These are phyloP conservation scores for Geodia barretti DNA, from an alignment of 37 sponge, comb jelly and placozoan species.

Conservation along the genomic window DNA sequence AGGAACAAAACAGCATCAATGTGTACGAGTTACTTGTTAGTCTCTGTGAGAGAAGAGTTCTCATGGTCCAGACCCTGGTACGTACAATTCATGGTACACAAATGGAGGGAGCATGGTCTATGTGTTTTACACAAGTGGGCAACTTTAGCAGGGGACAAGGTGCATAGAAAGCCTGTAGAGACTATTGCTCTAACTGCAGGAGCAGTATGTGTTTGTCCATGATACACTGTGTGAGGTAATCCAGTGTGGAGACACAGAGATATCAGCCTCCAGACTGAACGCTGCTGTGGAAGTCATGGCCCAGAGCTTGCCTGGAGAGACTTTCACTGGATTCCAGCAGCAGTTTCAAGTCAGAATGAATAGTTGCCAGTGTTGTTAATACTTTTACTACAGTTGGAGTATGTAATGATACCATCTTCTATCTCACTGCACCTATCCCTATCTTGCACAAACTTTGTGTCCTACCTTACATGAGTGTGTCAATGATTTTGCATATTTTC, in stretches of 20 bases:
- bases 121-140: no score
- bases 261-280: constrained; percentile 25
- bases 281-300: constrained; percentile 21
- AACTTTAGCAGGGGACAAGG: no score
- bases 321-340: constrained; percentile 49
- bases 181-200: constrained; percentile 10
- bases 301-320: constrained; percentile 35
- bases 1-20: constrained; percentile 26
- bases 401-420: no score
- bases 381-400: no score
- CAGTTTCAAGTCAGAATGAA: constrained; percentile 51
- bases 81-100: not conserved
- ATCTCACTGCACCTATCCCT: not conserved
- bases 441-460: no score
- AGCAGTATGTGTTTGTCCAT: constrained; percentile 78
- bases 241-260: constrained; percentile 61
- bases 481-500: no score
- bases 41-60: constrained; percentile 31
- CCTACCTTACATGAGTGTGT: no score
- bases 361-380: no score
- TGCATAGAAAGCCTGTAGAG: not conserved
- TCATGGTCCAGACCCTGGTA: constrained; percentile 65
- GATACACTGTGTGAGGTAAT: constrained; percentile 75
- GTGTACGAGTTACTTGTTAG: constrained; percentile 21
- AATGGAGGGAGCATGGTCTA: no score